Base-by-base conservation (phyloP, 2,113 vertebrate genomes). In the Balaenoptera acutorostrata region DNA sequence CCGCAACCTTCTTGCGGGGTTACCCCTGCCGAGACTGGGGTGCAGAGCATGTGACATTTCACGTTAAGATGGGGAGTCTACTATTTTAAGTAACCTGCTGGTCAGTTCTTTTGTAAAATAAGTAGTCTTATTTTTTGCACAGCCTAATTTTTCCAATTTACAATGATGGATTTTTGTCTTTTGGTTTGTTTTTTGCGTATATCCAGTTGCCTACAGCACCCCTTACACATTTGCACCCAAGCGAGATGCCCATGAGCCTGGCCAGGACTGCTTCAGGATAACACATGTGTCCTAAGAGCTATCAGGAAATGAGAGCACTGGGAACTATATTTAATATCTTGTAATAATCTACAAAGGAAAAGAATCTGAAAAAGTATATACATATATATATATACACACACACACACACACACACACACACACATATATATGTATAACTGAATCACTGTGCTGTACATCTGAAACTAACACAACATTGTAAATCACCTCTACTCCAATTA, bases 1-100 rank as follows among this genome's bases (percentile, higher is more conserved):
- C 18, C 3, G 3, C 17, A 0, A 46, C 41, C 39, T 21, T 29
- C n/a, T 39, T 13, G 6, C 0, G 0, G 1, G 2, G 39, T 4
- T 4, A 17, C 3, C 2, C 25, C 1, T 41, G 46, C 78, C 17
- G 36, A 52, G 41, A 12, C 17, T 1, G 2, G 0, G 66, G 21
- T 33, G 11, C 46, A 2, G 8, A 8, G 6, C 1, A 15, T 1
- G 14, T 0, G 20, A 41, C n/a, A 3, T 27, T 29, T 49, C 61
- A 39, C 0, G 4, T 12, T 3, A 5, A 44, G 36, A 29, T 0
- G 9, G 7, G 29, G 59, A 44, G 33, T 44, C 25, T 17, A 0
- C 46, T 5, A 25, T 33, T 46, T 46, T 41, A 90, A 68, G 36
- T 31, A 31, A 64, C 6, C 31, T 17, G 80, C 29, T 33, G 39